Evolutionary conservation across 1,140 invertebrate species (phyloP).

Genomic region (Tetragonula clypearis): DNA sequence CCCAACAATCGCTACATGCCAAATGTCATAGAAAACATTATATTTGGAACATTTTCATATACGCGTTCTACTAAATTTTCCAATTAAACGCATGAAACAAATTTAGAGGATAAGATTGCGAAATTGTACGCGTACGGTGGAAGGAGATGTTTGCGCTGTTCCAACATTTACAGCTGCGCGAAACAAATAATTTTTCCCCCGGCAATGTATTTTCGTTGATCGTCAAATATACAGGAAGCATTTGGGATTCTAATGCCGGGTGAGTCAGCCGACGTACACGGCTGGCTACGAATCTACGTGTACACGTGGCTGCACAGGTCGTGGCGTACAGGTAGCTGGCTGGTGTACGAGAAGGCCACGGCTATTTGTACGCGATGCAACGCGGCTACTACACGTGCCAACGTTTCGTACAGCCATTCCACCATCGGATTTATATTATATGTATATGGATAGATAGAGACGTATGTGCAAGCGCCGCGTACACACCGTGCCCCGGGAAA

Average conservation of each 20-base stretch:
- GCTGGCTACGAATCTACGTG: neutral
- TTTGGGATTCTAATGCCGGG: neutral
- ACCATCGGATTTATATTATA: slow-evolving; percentile 36
- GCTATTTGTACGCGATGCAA: slow-evolving; percentile 24
- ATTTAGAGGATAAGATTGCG: too few relatives aligned
- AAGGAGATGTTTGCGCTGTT: neutral
- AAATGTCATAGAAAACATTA: too few relatives aligned
- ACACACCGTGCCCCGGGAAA: neutral
- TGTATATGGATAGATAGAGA: neutral
- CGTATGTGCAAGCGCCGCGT: neutral
- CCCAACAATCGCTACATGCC: too few relatives aligned
- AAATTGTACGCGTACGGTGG: too few relatives aligned
- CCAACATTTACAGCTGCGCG: neutral
- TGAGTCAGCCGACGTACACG: neutral
- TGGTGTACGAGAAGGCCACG: neutral
- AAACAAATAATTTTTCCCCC: neutral
- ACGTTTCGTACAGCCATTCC: slow-evolving; percentile 10
- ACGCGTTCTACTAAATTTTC: too few relatives aligned
- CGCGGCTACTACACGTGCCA: slow-evolving; percentile 15
- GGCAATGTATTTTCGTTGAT: neutral
- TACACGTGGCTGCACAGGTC: neutral
- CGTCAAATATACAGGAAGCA: neutral
- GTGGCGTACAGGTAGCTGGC: neutral
- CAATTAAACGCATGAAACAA: too few relatives aligned
- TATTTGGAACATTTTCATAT: too few relatives aligned